Evolutionary conservation across 2,888 invertebrate genomes (phyloP).

Genomic region (Meandrusa payeni): DNA sequence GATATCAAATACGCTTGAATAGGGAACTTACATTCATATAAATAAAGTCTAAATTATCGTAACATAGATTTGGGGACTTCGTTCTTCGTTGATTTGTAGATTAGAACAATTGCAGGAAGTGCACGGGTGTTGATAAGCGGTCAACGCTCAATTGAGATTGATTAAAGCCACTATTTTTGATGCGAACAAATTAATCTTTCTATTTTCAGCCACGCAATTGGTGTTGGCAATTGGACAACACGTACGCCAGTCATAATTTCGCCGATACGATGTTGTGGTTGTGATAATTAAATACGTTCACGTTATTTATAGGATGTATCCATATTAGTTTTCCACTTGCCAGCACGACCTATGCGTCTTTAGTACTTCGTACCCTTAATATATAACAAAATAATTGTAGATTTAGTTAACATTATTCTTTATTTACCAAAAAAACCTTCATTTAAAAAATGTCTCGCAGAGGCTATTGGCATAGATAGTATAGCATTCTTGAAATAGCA

Average conservation of each 20-base stretch:
- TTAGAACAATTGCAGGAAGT: slow-evolving; percentile 57
- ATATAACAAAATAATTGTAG: no score
- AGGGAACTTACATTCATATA: not conserved
- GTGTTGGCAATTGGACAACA: slow-evolving; percentile 39
- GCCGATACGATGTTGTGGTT: no score
- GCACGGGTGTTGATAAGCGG: slow-evolving; percentile 52
- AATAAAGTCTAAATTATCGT: slow-evolving; percentile 21
- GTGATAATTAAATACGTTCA: no score
- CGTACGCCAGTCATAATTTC: slow-evolving; percentile 8
- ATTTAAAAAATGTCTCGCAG: no score
- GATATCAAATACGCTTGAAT: not conserved
- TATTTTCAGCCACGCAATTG: slow-evolving; percentile 49
- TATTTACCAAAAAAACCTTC: no score
- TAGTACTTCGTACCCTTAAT: no score
- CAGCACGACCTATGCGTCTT: no score
- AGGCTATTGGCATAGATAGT: no score
- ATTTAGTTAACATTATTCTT: no score
- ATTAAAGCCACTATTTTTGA: slow-evolving; percentile 65
- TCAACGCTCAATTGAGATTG: slow-evolving; percentile 59
- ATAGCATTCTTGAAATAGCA: no score
- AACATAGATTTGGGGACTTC: slow-evolving; percentile 15
- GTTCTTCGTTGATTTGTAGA: slow-evolving; percentile 41
- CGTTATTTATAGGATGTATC: no score
- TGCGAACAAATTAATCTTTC: slow-evolving; percentile 60
- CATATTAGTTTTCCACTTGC: no score